Conservation (phyloP, 2,113 vertebrate genomes). For the Pterocles gutturalis region DNA sequence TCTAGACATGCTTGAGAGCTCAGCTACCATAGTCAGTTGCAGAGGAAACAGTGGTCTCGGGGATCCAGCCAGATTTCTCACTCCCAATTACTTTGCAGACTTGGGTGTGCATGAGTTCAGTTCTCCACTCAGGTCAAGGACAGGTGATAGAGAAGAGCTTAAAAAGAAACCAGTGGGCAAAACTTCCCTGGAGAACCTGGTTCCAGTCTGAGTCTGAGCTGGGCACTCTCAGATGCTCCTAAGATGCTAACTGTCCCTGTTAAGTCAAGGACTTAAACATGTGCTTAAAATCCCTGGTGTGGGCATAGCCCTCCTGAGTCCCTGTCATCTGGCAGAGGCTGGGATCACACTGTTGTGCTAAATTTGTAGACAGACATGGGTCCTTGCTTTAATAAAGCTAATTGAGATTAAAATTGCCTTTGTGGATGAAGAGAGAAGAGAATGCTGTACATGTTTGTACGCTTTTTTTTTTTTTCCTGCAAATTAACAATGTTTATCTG, state of each 20-base stretch:
- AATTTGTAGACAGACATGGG: neutral
- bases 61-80: neutral
- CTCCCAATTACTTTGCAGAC: neutral
- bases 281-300: neutral
- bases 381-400: neutral
- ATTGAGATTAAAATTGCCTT: neutral
- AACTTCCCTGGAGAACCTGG: neutral
- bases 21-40: neutral
- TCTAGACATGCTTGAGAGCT: neutral
- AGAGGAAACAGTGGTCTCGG: neutral
- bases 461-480: neutral
- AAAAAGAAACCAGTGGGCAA: neutral
- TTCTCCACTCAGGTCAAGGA: neutral
- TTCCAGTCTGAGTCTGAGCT: neutral
- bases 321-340: neutral
- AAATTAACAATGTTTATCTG: neutral
- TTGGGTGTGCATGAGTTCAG: accelerated
- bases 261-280: neutral
- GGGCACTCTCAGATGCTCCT: neutral
- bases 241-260: neutral
- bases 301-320: accelerated
- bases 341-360: neutral
- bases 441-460: neutral
- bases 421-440: neutral
- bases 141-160: neutral